Evolutionary conservation across 2,113 vertebrate species (phyloP).

Genomic region (Clarias gariepinus): DNA sequence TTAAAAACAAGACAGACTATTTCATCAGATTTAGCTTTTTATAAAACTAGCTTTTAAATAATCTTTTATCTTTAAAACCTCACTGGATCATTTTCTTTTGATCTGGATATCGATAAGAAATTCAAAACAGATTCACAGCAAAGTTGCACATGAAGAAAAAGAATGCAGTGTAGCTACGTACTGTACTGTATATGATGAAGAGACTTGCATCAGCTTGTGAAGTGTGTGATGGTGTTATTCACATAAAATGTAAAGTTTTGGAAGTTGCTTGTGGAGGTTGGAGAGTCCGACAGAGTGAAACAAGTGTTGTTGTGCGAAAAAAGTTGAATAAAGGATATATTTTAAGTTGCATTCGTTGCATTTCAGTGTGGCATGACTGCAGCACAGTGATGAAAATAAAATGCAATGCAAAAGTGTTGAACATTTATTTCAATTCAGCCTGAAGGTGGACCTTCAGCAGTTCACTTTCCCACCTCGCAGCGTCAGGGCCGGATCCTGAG

Average conservation of each 20-base stretch:
- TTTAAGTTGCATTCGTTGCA: no score
- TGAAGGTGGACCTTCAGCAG: no score
- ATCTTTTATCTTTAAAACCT: background rate
- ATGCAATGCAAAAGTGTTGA: no score
- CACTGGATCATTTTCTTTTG: background rate
- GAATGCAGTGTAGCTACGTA: background rate
- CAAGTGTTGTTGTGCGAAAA: background rate
- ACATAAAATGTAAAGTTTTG: background rate
- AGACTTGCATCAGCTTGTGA: no score
- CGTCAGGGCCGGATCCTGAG: no score
- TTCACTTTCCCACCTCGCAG: no score
- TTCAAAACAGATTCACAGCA: background rate
- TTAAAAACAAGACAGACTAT: background rate
- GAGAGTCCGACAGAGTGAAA: background rate
- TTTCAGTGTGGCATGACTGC: background rate
- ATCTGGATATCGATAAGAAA: background rate
- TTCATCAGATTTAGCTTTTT: background rate
- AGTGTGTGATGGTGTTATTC: background rate
- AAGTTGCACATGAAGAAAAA: background rate
- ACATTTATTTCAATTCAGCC: no score
- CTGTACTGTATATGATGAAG: background rate
- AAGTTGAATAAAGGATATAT: no score
- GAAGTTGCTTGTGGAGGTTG: background rate
- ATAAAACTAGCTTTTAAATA: background rate
- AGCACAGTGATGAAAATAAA: background rate